Percentiles rank a stretch among this genome's conserved stretches.
These are phyloP conservation scores for Eudyptes chrysolophus DNA, from an alignment of 2,113 vertebrate genomes.

Conservation along the genomic window DNA sequence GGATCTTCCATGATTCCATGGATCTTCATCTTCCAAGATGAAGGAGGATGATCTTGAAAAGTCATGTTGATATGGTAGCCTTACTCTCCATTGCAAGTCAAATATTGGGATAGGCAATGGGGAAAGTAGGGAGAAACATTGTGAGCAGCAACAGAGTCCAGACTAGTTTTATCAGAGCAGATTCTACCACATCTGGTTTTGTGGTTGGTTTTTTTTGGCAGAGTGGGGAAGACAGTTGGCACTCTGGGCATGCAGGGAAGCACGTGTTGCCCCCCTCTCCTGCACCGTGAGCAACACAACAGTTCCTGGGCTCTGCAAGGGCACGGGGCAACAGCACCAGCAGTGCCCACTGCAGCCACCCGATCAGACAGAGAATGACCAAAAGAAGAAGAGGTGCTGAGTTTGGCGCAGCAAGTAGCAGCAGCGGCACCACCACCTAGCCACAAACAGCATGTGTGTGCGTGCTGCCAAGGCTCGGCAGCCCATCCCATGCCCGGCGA, in stretches of 20 bases:
- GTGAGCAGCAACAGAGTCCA: background rate
- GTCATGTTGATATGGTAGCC: background rate
- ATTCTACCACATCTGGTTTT: background rate
- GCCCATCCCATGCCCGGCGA: accelerated
- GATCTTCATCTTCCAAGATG: background rate
- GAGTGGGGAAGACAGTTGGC: background rate
- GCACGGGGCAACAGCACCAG: background rate
- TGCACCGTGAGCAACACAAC: accelerated
- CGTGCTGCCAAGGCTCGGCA: background rate
- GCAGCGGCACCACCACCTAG: accelerated
- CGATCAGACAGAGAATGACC: accelerated
- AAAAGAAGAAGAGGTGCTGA: background rate
- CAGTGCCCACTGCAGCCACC: accelerated
- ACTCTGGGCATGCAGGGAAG: accelerated
- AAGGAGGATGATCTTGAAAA: background rate
- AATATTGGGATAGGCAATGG: background rate
- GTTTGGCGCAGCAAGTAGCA: background rate
- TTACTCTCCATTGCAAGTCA: accelerated
- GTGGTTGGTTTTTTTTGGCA: background rate
- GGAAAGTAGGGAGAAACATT: accelerated
- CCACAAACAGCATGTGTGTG: background rate
- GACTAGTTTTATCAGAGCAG: background rate
- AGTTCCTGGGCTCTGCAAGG: accelerated
- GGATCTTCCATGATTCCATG: background rate
- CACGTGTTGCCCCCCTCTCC: accelerated